Evolutionary conservation across 2,888 invertebrate species (phyloP).

Genomic region (Leucania comma): DNA sequence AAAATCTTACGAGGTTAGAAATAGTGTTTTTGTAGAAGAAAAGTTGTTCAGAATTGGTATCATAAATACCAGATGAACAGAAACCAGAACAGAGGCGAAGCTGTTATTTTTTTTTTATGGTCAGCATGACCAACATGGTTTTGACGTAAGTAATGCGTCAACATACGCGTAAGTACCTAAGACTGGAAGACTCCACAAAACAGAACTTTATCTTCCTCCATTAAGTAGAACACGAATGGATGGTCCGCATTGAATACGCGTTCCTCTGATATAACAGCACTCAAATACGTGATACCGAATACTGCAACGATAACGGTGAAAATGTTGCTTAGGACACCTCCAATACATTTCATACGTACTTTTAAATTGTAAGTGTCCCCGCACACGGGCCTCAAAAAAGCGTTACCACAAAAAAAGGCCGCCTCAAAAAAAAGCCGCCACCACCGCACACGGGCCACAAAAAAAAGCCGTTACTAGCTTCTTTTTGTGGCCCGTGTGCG

Average conservation of each 20-base stretch:
- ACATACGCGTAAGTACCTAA: constrained; percentile 66
- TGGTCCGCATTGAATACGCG: constrained; percentile 71
- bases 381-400: too few species aligned
- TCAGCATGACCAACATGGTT: constrained; percentile 31
- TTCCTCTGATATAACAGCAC: constrained; percentile 40
- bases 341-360: constrained; percentile 15
- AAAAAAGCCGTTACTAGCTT: too few species aligned
- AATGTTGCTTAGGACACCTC: constrained; percentile 25
- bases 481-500: too few species aligned
- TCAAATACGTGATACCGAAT: constrained; percentile 56
- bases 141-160: constrained; percentile 22
- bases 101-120: constrained; percentile 14
- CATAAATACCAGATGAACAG: constrained; percentile 6
- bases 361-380: constrained; percentile 25
- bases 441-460: too few species aligned
- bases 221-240: constrained; percentile 66
- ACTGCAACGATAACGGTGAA: constrained; percentile 60
- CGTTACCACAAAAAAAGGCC: too few species aligned
- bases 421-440: too few species aligned
- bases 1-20: constrained; percentile 7
- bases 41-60: constrained; percentile 9
- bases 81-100: constrained; percentile 41
- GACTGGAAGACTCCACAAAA: constrained; percentile 69
- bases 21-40: neutral
- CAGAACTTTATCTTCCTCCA: constrained; percentile 49